Evolutionary conservation across 2,797 vertebrate genomes (phyloP).

Genomic region (Sebastes baramenuke): DNA sequence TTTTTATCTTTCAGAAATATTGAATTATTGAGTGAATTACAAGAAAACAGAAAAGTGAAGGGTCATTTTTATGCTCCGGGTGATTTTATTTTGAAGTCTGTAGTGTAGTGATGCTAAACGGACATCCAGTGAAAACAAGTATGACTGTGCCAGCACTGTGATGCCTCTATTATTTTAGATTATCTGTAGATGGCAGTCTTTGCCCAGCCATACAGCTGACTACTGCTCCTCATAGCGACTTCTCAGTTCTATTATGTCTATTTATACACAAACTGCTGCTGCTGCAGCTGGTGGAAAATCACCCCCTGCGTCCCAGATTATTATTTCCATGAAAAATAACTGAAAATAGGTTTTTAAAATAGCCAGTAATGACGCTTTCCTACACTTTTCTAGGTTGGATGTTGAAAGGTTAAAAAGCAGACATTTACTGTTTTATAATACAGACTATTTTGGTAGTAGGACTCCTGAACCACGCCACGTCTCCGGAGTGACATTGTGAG

Average conservation of each 20-base stretch:
- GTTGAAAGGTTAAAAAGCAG: neutral
- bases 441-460: neutral
- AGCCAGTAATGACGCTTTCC: neutral
- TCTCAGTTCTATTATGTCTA: neutral
- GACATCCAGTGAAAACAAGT: neutral
- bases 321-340: neutral
- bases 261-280: neutral
- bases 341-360: neutral
- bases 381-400: neutral
- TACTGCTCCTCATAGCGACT: neutral
- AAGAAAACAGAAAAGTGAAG: neutral
- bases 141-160: neutral
- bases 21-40: neutral
- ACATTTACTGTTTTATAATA: neutral
- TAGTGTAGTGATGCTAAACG: neutral
- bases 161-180: no score
- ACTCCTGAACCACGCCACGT: neutral
- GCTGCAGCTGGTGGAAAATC: neutral
- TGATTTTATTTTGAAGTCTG: neutral
- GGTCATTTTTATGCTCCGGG: neutral
- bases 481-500: neutral
- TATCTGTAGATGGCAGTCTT: slow-evolving; percentile 36
- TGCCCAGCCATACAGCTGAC: neutral
- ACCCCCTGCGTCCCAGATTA: neutral
- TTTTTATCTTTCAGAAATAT: neutral